Conservation (phyloP, 2,888 invertebrate species). For the Bembecia ichneumoniformis region DNA sequence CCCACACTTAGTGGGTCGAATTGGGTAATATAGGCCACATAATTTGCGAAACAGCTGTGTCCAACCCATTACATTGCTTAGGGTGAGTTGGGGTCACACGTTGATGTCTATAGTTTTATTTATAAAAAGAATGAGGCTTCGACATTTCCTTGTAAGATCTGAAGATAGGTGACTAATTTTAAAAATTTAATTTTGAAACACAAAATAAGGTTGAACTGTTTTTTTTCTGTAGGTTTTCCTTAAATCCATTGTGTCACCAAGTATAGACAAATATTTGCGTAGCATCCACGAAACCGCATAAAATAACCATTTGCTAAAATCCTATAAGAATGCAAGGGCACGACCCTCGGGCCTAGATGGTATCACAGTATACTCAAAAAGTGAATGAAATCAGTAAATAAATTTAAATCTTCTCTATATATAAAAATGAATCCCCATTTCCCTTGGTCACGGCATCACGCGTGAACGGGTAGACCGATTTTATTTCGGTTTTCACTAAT, state of each 20-base stretch:
- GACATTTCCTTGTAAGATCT: too few species aligned
- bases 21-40: slow-evolving; percentile 24
- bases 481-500: too few species aligned
- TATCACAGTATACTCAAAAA: not conserved
- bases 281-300: slow-evolving; percentile 11
- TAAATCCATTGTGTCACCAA: not conserved
- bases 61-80: slow-evolving; percentile 15
- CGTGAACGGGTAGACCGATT: too few species aligned
- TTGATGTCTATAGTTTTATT: not conserved
- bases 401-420: too few species aligned
- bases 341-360: slow-evolving; percentile 7
- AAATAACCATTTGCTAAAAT: slow-evolving; percentile 10
- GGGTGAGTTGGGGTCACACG: slow-evolving; percentile 3
- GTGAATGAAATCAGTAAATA: too few species aligned
- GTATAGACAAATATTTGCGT: not conserved
- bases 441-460: too few species aligned
- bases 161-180: too few species aligned
- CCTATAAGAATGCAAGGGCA: slow-evolving; percentile 20
- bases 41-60: slow-evolving; percentile 27
- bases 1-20: slow-evolving; percentile 18
- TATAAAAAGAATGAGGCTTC: too few species aligned
- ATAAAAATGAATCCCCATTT: too few species aligned
- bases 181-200: too few species aligned
- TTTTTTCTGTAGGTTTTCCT: not conserved
- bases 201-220: too few species aligned